Base-by-base conservation (phyloP, 2,888 invertebrate genomes). In the Slavum lentiscoides region DNA sequence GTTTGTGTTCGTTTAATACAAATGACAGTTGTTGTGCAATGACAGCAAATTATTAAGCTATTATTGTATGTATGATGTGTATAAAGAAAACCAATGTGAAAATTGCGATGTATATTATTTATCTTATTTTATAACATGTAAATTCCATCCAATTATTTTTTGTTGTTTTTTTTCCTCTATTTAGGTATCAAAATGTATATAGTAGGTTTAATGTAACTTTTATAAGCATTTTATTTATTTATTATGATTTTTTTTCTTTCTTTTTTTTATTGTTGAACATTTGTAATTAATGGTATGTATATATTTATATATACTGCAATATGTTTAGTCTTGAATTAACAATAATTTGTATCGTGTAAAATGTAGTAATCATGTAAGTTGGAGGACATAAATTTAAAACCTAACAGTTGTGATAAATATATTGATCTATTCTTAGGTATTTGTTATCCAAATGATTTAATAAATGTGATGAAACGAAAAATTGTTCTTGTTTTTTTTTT, bases 321-420 rank as follows among this genome's bases (percentile, higher is more conserved):
- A 80, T 80, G 72, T 72, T 80, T 80, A 80, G 72, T 72, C 62
- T 80, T 72, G 72, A 70, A 80, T 80, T 80, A 80, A 80, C 70
- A 66, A 80, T 66, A 72, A 70, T 72, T 49, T 80, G 80, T 72
- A 66, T 72, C 49, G 39, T 80, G 80, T 80, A 80, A 49, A 80
- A 72, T 80, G 62, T 80, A 80, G 61, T 66, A 72, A 77, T 72
- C 55, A 72, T 72, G 17, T n/a, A 64, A 72, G 64, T 64, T 80
- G 62, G 39, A 80, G 64, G 72, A 72, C 62, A 80, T 64, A 61
- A 77, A 19, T 70, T 69, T 64, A 74, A 80, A 70, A 80, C 58
- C 72, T 72, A 80, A 80, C 80, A 80, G 80, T 80, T 80, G 80
- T 80, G 80, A 80, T 80, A 80, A 72, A 72, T 80, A 80, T 80